Base-by-base conservation (phyloP, 1,140 invertebrate species). In the Tetramorium parvispinum region DNA sequence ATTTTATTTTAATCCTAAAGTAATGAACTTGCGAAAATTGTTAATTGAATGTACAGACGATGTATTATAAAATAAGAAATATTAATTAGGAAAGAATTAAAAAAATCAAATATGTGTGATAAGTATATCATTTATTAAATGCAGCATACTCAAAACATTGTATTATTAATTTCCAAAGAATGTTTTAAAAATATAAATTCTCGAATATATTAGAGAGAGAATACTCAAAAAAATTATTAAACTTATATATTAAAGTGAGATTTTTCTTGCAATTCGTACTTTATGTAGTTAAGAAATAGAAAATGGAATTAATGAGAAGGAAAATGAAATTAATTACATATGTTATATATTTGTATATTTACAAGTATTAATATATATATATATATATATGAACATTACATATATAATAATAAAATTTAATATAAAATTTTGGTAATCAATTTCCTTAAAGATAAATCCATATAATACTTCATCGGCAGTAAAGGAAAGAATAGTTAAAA, bases 311-410 rank as follows among this genome's bases (percentile, higher is more conserved):
- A 83, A 87, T 82, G 21, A 40, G 32, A 40, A 46, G 40, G 16
- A 55, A 43, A 71, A 18, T 21, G 2, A 24, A 51, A 76, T 76
- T 46, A 83, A 87, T 76, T 63, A 75, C 61, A 53, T 27, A 55
- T 49, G 43, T 65, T 43, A 40, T 24, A 43, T 40, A 73, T 76
- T 85, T 88, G 71, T 91, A 32, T 91, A 92, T 92, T 91, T 91
- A 91, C 89, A 91, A 91, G 73, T 57, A 37, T 59, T 46, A 16
- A 18, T 83, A 53, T 53, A n/a, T 16, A 53, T 53, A 53, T 53
- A 79, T 88, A 87, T 71, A 89, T 78, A 57, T 89, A 89, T 70
- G 89, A 91, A 91, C 61, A 86, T 89, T n/a, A 24, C 51, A 13
- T 85, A 63, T 61, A 8, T 27, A 37, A 63, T 85, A 90, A 89